Percentiles rank a stretch among this genome's conserved stretches.
Conservation (phyloP, 2,888 invertebrate genomes). For the Metopia argyrocephala region DNA sequence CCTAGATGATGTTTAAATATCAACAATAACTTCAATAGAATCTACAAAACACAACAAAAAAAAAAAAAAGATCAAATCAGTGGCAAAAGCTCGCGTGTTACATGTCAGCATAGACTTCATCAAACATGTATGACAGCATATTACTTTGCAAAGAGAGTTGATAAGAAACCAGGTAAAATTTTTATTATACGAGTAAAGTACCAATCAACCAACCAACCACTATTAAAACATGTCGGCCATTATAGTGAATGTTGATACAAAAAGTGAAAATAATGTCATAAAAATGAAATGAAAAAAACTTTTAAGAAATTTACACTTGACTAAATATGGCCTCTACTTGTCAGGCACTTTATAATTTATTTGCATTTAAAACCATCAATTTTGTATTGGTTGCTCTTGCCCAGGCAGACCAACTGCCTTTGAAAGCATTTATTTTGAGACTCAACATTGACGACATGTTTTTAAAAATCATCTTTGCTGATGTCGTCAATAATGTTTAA, state of each 20-base stretch:
- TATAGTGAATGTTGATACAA: neutral
- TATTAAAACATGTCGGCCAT: slow-evolving; percentile 52
- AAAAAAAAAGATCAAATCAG: slow-evolving; percentile 48
- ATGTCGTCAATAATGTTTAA: slow-evolving; percentile 48
- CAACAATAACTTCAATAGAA: slow-evolving; percentile 60
- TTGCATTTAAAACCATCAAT: slow-evolving; percentile 17
- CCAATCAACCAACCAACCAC: slow-evolving; percentile 12
- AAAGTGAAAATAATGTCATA: neutral
- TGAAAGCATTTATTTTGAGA: slow-evolving; percentile 34
- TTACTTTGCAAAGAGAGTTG: neutral
- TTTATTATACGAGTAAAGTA: neutral
- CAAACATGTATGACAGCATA: slow-evolving; percentile 14
- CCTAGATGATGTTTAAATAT: slow-evolving; percentile 60
- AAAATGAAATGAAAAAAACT: neutral
- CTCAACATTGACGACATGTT: slow-evolving; percentile 16
- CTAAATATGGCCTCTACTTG: slow-evolving; percentile 52
- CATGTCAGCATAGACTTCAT: slow-evolving; percentile 72
- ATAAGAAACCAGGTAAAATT: neutral
- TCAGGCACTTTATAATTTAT: slow-evolving; percentile 18
- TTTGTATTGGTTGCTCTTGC: neutral
- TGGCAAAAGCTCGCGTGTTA: slow-evolving; percentile 72
- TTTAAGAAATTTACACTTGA: slow-evolving; percentile 49
- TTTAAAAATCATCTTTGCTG: slow-evolving; percentile 14
- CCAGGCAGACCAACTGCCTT: slow-evolving; percentile 3
- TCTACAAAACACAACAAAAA: neutral